phyloP scores from a whole-genome alignment of 92 coral and sea anemone genomes.

The Desmophyllum pertusum region DNA sequence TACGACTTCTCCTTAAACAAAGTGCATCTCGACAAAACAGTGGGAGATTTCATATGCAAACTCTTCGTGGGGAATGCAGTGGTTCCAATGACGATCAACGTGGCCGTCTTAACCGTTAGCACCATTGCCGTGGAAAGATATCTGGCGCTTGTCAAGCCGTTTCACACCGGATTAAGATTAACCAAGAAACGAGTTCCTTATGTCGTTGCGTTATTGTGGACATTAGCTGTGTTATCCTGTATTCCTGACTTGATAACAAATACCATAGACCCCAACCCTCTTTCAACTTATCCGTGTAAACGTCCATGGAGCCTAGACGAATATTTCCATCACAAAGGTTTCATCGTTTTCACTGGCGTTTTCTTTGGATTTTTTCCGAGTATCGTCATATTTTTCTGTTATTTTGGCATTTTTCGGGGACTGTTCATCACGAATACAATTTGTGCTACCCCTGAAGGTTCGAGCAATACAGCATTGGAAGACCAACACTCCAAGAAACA shows the following conservation, averaged over 20 bases:
- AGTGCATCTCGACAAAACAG: neutral
- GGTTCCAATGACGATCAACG: conserved; percentile 32
- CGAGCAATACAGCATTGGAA: neutral
- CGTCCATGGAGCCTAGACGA: conserved; percentile 32
- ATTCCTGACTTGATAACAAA: conserved; percentile 28
- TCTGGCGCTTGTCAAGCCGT: conserved; percentile 48
- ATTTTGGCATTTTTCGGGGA: conserved; percentile 43
- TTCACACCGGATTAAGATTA: conserved; percentile 8
- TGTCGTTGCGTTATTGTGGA: neutral
- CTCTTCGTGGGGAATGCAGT: conserved; percentile 35
- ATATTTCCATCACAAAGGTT: conserved; percentile 13
- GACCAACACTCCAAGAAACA: conserved; percentile 35
- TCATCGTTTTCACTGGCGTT: conserved; percentile 29
- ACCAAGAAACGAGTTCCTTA: conserved; percentile 12
- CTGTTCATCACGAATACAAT: conserved; percentile 44
- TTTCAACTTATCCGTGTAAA: conserved; percentile 15
- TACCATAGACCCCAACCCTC: neutral
- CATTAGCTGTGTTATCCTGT: conserved; percentile 1
- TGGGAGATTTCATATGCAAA: conserved; percentile 45
- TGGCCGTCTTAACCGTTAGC: conserved; percentile 24
- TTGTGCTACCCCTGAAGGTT: neutral
- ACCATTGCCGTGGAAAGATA: conserved; percentile 49
- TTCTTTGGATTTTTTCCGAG: conserved; percentile 36
- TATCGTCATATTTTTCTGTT: conserved; percentile 31
- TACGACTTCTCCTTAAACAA: conserved; percentile 24